Evolutionary conservation across 1,140 invertebrate species (phyloP), one percentile per base, ranked within the genome.

Genomic region (Hylaeus anthracinus): DNA sequence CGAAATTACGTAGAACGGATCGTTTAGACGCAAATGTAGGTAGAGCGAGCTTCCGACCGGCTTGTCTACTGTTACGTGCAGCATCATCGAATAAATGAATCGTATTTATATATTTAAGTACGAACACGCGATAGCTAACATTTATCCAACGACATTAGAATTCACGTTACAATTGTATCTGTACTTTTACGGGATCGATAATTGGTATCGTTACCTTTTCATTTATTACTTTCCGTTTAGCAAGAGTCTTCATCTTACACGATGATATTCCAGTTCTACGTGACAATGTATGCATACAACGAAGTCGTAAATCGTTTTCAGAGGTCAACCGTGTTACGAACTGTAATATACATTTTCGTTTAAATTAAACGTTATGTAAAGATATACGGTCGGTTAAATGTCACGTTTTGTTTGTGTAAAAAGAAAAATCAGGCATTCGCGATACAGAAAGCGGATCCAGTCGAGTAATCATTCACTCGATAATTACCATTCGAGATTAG

Each of bases 21-120:
- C 14, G 3, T 67, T 12, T 55, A 39, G 12, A 39, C 12, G 1
- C 15, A 69, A 55, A 3, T 43, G 14, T 73, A 65, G 14, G 43
- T 73, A 14, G 15, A 73, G 6, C 60, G 39, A 15, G 45, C n/a
- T 9, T 51, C 12, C 14, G 14, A 26, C 61, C 61, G 70, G 70
- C 63, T 65, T 73, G 37, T 79, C 41, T 39, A 73, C 1, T 56
- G 10, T 48, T 79, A 65, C 55, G 12, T 15, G 26, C n/a, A 51
- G 45, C 45, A 53, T 51, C 65, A 14, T 48, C 26, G 15, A 10
- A 37, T 10, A 6, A 67, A 51, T 73, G n/a, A 73, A 64, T 39
- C n/a, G 10, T 51, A 26, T 39, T 61, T 8, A 2, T 39, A 15
- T 37, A 12, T 26, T 64, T 37, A 26, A n/a, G 37, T 10, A 10